These are phyloP conservation scores for Drosophila yooni DNA, from an alignment of 2,888 invertebrate genomes.

Conservation along the genomic window DNA sequence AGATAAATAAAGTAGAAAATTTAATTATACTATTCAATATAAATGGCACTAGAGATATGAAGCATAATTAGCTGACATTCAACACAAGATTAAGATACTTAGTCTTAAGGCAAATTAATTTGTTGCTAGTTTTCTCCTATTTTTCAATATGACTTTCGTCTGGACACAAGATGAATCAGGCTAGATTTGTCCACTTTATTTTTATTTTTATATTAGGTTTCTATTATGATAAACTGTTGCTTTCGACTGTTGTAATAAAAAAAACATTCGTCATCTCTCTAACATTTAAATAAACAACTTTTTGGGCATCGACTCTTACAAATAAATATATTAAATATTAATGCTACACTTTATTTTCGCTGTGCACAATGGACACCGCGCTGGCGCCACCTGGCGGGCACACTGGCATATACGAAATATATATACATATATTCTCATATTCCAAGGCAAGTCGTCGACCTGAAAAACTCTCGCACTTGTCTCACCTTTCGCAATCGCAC, in stretches of 20 bases:
- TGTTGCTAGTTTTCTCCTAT: neutral
- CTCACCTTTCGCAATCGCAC: constrained; percentile 36
- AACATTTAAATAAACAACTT: neutral
- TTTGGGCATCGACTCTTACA: neutral
- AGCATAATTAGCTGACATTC: neutral
- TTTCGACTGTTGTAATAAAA: neutral
- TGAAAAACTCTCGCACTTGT: constrained; percentile 24
- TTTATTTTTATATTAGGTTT: neutral
- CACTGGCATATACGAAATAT: neutral
- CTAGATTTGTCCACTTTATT: neutral
- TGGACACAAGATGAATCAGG: neutral
- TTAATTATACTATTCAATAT: neutral
- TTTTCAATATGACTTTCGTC: neutral
- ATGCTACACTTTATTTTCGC: neutral
- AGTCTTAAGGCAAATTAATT: too few relatives aligned
- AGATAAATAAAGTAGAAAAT: neutral
- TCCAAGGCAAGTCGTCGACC: constrained; percentile 37
- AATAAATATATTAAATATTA: neutral
- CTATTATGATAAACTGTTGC: neutral
- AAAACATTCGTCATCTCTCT: neutral
- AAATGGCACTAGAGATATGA: neutral
- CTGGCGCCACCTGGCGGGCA: neutral
- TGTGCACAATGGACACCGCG: neutral
- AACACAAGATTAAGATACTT: neutral
- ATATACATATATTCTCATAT: constrained; percentile 1